Evolutionary conservation across 1,140 invertebrate species (phyloP).

Genomic region (Bursaphelenchus mucronatus): DNA sequence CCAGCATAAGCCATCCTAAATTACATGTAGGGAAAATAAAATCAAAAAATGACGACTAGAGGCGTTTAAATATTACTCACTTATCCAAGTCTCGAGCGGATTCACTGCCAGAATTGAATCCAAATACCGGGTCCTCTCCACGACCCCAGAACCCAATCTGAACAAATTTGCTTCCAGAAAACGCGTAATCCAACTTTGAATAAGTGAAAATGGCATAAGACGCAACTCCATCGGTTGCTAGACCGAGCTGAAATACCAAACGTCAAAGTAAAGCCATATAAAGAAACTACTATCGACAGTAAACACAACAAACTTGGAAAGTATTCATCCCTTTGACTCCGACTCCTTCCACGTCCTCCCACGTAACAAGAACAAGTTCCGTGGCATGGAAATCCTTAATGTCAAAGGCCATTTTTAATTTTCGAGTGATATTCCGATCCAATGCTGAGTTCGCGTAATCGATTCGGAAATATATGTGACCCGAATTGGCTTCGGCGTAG

Average conservation of each 20-base stretch:
- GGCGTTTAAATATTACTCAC: conserved; percentile 6
- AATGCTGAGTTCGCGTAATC: conserved; percentile 1
- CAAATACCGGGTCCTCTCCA: conserved; percentile 5
- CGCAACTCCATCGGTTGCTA: conserved; percentile 13
- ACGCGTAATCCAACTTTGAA: conserved; percentile 12
- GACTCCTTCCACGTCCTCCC: conserved; percentile 9
- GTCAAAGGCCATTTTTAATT: background rate
- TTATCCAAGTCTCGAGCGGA: conserved; percentile 4
- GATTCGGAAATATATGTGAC: conserved; percentile 20
- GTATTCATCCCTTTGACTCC: conserved; percentile 15
- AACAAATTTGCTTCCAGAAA: conserved; percentile 9
- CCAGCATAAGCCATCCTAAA: background rate
- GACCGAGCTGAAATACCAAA: background rate
- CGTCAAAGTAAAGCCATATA: background rate
- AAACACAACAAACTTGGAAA: conserved; percentile 12
- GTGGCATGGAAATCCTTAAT: conserved; percentile 20
- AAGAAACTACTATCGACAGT: background rate
- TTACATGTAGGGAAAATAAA: background rate
- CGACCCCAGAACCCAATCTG: conserved; percentile 21
- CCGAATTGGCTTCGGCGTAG: conserved; percentile 15
- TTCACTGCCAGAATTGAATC: conserved; percentile 7
- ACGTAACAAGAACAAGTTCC: conserved; percentile 21
- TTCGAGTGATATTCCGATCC: background rate
- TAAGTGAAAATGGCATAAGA: conserved; percentile 22
- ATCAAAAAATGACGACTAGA: conserved; percentile 2